Evolutionary conservation across 2,113 vertebrate species (phyloP).

Genomic region (Meriones unguiculatus): DNA sequence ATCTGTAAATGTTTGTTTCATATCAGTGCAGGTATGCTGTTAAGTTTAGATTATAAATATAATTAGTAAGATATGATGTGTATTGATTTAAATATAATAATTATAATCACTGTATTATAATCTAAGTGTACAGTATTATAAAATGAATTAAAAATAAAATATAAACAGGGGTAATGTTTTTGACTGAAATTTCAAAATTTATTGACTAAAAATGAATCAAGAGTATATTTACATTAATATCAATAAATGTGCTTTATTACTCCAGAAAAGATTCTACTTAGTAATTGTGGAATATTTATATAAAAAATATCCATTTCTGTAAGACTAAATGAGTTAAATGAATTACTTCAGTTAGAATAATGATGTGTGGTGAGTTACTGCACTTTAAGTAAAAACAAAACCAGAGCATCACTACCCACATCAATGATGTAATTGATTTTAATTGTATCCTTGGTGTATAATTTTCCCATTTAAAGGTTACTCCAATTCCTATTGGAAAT

Average conservation of each 20-base stretch:
- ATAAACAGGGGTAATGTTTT: background rate
- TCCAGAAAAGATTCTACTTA: background rate
- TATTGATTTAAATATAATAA: background rate
- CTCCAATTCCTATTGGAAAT: background rate
- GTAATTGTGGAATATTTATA: background rate
- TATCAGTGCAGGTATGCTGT: background rate
- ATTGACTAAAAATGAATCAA: background rate
- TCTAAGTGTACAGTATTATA: background rate
- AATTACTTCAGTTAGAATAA: slow-evolving; percentile 15
- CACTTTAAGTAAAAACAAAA: background rate
- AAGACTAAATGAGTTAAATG: background rate
- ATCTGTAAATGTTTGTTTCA: background rate
- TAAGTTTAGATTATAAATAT: background rate
- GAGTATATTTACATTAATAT: background rate
- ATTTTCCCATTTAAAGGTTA: slow-evolving; percentile 43
- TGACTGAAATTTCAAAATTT: background rate
- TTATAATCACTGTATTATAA: background rate
- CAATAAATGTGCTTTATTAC: background rate
- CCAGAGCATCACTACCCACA: background rate
- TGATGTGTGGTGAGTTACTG: background rate
- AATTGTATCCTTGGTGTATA: background rate
- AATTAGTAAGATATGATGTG: slow-evolving; percentile 5
- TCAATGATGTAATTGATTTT: slow-evolving; percentile 37
- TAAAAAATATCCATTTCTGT: background rate
- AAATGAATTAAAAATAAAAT: background rate